Percentiles rank a stretch among this genome's conserved stretches.
phyloP scores from a whole-genome alignment of 2,797 vertebrate genomes.

The Periparus ater region DNA sequence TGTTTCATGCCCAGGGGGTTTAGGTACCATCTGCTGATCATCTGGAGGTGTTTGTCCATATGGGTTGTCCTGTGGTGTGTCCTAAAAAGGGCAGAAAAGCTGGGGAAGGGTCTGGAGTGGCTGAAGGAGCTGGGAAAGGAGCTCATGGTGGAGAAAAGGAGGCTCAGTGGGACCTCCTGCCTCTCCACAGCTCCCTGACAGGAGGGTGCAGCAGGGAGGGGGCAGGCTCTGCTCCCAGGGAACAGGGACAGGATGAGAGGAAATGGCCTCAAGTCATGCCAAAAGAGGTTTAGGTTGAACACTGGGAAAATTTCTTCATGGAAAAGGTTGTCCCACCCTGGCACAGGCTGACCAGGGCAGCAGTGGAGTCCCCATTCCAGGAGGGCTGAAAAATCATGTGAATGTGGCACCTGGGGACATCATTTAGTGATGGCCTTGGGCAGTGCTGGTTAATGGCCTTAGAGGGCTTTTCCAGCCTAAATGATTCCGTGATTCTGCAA shows the following conservation, averaged over 20 bases:
- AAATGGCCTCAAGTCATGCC: background rate
- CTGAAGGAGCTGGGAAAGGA: background rate
- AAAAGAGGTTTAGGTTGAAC: background rate
- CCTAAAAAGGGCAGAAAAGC: background rate
- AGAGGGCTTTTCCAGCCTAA: background rate
- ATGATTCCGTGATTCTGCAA: background rate
- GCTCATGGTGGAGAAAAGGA: background rate
- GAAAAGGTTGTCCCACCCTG: background rate
- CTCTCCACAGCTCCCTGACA: background rate
- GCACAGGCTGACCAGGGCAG: background rate
- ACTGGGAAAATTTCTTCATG: background rate
- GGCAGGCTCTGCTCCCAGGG: accelerated
- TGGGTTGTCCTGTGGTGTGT: accelerated
- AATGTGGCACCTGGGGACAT: background rate
- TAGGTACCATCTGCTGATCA: background rate
- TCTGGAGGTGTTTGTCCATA: background rate
- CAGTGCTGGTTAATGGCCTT: background rate
- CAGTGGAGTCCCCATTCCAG: background rate
- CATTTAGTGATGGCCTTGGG: background rate
- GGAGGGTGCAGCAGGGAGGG: accelerated
- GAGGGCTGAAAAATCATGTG: background rate
- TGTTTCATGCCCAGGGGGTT: background rate
- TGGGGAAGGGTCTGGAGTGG: background rate
- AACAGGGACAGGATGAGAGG: background rate
- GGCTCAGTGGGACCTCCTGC: accelerated